A percentile compares a stretch with the other conserved stretches of the same genome.
These are phyloP conservation scores for Aplysia californica DNA, from an alignment of 1,140 invertebrate species.

Conservation along the genomic window DNA sequence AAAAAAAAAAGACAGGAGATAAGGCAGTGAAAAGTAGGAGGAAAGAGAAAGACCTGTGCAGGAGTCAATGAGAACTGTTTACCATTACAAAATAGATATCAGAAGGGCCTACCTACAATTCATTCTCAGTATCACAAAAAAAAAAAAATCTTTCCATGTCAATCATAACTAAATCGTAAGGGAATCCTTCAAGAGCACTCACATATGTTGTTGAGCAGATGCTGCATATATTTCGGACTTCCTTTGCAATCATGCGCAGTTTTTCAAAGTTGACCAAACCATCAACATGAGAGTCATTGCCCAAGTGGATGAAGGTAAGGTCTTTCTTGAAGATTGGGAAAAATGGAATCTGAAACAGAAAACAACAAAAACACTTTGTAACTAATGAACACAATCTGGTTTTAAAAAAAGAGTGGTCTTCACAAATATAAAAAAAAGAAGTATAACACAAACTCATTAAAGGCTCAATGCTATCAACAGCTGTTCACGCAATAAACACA, in stretches of 20 bases:
- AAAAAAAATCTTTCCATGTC: too few species aligned
- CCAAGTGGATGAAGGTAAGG: constrained; percentile 96
- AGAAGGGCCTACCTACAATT: too few species aligned
- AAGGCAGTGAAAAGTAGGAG: too few species aligned
- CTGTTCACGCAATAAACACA: too few species aligned
- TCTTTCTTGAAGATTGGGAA: constrained; percentile 82
- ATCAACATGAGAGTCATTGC: constrained; percentile 95
- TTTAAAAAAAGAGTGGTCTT: background rate
- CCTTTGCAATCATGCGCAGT: constrained; percentile 97
- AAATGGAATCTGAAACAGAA: constrained; percentile 80
- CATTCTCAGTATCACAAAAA: too few species aligned
- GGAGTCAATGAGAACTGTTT: too few species aligned
- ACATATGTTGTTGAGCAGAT: constrained; percentile 93
- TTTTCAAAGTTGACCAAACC: constrained; percentile 96
- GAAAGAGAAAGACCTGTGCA: too few species aligned
- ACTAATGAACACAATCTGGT: background rate
- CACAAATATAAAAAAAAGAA: background rate
- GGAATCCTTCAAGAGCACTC: constrained; percentile 51
- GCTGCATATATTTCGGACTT: constrained; percentile 90
- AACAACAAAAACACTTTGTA: too few species aligned
- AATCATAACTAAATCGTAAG: too few species aligned
- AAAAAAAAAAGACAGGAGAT: too few species aligned
- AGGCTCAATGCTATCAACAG: too few species aligned
- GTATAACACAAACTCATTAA: background rate
- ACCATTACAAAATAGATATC: too few species aligned